Conservation (phyloP, 2,113 vertebrate species). For the Cnemophilus loriae region DNA sequence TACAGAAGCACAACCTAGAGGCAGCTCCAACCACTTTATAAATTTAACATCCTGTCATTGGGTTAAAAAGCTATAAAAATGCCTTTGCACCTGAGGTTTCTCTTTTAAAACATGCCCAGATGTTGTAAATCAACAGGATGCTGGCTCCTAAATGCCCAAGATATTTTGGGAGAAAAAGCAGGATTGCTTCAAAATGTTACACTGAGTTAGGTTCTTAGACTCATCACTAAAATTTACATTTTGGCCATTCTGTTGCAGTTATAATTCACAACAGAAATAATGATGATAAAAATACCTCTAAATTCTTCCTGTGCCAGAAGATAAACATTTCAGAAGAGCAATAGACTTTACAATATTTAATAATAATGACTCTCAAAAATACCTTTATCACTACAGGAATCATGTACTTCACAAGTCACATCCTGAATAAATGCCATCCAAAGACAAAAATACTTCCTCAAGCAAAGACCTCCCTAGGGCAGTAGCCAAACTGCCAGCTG, state of each 20-base stretch:
- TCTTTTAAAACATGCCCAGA: background rate
- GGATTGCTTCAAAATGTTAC: background rate
- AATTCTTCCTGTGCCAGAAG: background rate
- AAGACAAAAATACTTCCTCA: background rate
- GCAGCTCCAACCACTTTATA: background rate
- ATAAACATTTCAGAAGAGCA: background rate
- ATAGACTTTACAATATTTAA: background rate
- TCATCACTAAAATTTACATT: background rate
- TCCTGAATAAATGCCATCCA: background rate
- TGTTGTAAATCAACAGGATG: background rate
- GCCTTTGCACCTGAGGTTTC: background rate
- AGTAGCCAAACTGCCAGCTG: background rate
- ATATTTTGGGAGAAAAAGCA: background rate
- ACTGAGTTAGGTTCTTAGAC: background rate
- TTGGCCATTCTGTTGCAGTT: background rate
- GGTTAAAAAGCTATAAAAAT: slow-evolving; percentile 1
- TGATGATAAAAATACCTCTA: background rate
- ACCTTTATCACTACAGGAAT: background rate
- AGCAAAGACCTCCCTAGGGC: background rate
- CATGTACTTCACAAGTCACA: background rate
- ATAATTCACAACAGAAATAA: background rate
- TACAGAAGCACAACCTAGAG: background rate
- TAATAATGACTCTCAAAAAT: background rate
- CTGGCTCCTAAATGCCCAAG: background rate
- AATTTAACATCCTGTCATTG: background rate